Base-by-base conservation (phyloP, 2,797 vertebrate species). In the Gymnoscopelus microlampas region DNA sequence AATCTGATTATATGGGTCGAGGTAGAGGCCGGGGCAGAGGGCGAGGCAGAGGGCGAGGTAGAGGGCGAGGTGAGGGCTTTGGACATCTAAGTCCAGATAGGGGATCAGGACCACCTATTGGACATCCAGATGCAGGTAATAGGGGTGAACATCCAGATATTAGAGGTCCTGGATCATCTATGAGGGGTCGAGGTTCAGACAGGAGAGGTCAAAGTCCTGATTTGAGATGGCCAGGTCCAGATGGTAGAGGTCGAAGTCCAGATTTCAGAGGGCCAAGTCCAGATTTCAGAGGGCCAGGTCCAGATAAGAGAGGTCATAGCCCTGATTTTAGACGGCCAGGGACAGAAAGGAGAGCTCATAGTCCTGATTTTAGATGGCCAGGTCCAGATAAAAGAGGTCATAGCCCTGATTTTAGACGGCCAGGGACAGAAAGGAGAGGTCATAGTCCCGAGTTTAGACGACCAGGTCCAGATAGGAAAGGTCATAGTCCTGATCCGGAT, bases 1-100 rank as follows among this genome's bases (percentile, higher is more conserved):
- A 68, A 47, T 50, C 63, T 51, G 65, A 77, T 75, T 7, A 56
- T 57, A 66, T 11, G 60, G 66, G 50, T 4, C 32, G 15, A 19
- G 57, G 77, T 61, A 53, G 67, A 53, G 32, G n/a, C 10, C 74
- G 23, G 12, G 48, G 19, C 53, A 64, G 13, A 63, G 66, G 50
- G 7, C 32, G n/a, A n/a, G 57, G 77, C 56, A 50, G 67, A 53
- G 32, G n/a, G 14, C 71, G 23, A 8, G 48, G 19, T 63, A 55
- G 35, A 32, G 44, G 65, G 15, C 48, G 26, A 50, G 53, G 60
- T 61, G 23, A 47, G 60, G 44, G 19, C 12, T 39, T 55, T n/a
- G 39, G 57, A 26, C 26, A 19, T 35, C 35, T 29, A 47, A 60
- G 26, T 12, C 39, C 58, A 26, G 63, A 63, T 3, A 55, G 29